Percentiles rank a stretch among this genome's conserved stretches.
Conservation (phyloP, 1,140 invertebrate genomes). For the Triops cancriformis region DNA sequence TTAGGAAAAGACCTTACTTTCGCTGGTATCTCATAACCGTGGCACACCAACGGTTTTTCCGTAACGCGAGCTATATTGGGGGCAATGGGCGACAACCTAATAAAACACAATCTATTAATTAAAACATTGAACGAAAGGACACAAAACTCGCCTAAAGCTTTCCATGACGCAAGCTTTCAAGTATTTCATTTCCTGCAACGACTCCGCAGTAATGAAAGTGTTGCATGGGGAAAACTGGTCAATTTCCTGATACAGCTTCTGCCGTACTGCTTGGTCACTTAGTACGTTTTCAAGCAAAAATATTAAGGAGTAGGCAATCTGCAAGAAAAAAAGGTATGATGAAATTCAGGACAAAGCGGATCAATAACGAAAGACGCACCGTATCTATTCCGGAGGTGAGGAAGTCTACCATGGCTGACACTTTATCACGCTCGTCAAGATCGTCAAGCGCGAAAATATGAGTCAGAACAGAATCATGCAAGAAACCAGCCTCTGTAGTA, state of each 20-base stretch:
- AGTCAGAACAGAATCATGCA: slow-evolving; percentile 19
- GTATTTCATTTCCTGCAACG: slow-evolving; percentile 38
- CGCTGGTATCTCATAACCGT: slow-evolving; percentile 43
- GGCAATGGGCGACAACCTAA: slow-evolving; percentile 43
- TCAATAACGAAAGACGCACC: slow-evolving; percentile 42
- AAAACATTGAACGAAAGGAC: neutral
- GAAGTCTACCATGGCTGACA: slow-evolving; percentile 74
- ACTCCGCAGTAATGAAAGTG: slow-evolving; percentile 34
- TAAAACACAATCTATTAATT: slow-evolving; percentile 21
- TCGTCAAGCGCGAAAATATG: slow-evolving; percentile 55
- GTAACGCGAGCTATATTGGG: slow-evolving; percentile 42
- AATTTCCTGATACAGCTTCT: slow-evolving; percentile 42
- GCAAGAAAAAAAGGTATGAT: neutral
- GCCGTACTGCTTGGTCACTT: slow-evolving; percentile 37
- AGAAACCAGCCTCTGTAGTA: slow-evolving; percentile 39
- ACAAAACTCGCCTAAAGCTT: slow-evolving; percentile 39
- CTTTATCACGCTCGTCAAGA: slow-evolving; percentile 68
- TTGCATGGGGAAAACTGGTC: slow-evolving; percentile 30
- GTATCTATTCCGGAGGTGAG: slow-evolving; percentile 78
- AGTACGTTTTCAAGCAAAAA: slow-evolving; percentile 38
- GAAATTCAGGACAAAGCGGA: neutral
- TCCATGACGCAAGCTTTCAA: slow-evolving; percentile 47
- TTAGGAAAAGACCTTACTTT: slow-evolving; percentile 37
- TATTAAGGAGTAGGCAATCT: slow-evolving; percentile 37
- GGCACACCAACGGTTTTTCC: slow-evolving; percentile 39